Evolutionary conservation across 2,113 vertebrate genomes (phyloP), one percentile per base, ranked within the genome.

Genomic region (Elanus axillaris): DNA sequence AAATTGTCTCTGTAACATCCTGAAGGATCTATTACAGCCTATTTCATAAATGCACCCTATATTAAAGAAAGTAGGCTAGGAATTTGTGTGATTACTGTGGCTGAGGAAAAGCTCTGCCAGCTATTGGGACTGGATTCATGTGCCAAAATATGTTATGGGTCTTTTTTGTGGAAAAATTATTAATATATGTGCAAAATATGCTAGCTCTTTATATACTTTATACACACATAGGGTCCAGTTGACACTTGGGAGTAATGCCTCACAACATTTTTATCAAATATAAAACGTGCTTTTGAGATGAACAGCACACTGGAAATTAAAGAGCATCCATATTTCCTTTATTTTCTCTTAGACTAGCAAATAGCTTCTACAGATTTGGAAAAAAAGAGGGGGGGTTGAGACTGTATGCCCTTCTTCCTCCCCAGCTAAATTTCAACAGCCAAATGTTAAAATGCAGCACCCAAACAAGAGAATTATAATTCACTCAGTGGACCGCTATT

Each of bases 241-340:
- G 79, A 47, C 34, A 74, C 56, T 74, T 43, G 11, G 58, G 32
- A 88, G 14, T 66, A 84, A 92, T 72, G 60, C 7, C 45, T 73
- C 60, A 45, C 42, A 78, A 55, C 19, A 43, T 59, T 91, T 84
- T 74, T 74, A 40, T 68, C 40, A 93, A 93, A 92, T 13, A 76
- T 58, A 73, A 96, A 93, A 92, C 42, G 42, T 62, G 64, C 38
- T 94, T 81, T 91, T 42, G 83, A 93, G 92, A 93, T 66, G 59
- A 95, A 88, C 16, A 92, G 58, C 5, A 10, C 59, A 69, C 7
- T 80, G 52, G 56, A 94, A 96, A 91, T 75, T 47, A 74, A 83
- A 86, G 17, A 76, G 3, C 20, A 74, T 75, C 29, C 27, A 45
- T 86, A 13, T 64, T 92, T 56, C 16, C 40, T 67, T 88, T 81